Evolutionary conservation across 2,888 invertebrate species (phyloP).

Genomic region (Rhingia rostrata): DNA sequence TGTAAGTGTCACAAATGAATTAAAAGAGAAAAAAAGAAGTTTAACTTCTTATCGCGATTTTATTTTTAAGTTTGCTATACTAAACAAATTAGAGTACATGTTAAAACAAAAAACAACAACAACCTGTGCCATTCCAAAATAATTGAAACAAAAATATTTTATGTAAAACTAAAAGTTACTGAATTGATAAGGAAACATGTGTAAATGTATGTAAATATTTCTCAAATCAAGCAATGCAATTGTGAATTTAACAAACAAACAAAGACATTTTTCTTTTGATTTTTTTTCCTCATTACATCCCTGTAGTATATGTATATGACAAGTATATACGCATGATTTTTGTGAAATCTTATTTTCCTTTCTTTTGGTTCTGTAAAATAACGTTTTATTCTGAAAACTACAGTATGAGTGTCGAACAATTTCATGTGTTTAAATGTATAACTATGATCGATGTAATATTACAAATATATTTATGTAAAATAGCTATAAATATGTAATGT

Average conservation of each 20-base stretch:
- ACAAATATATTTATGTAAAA: conserved; percentile 56
- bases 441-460: conserved; percentile 56
- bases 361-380: conserved; percentile 4
- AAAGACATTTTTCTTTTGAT: conserved; percentile 23
- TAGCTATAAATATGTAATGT: conserved; percentile 55
- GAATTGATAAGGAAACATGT: conserved; percentile 16
- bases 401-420: conserved; percentile 36
- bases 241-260: conserved; percentile 52
- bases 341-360: not conserved
- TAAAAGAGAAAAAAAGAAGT: conserved; percentile 11
- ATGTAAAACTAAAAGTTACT: not conserved
- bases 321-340: conserved; percentile 19
- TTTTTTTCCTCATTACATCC: conserved; percentile 4
- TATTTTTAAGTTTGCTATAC: not conserved
- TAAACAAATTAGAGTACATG: conserved; percentile 6
- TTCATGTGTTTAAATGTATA: conserved; percentile 51
- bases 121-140: conserved; percentile 64
- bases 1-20: conserved; percentile 8
- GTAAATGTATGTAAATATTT: conserved; percentile 58
- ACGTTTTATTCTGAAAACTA: conserved; percentile 23
- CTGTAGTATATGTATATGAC: conserved; percentile 30
- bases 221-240: conserved; percentile 60
- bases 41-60: conserved; percentile 29
- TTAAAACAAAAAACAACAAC: conserved; percentile 32
- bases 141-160: conserved; percentile 22